Evolutionary conservation across 2,797 vertebrate species (phyloP).

Genomic region (Poeciliopsis presidionis): DNA sequence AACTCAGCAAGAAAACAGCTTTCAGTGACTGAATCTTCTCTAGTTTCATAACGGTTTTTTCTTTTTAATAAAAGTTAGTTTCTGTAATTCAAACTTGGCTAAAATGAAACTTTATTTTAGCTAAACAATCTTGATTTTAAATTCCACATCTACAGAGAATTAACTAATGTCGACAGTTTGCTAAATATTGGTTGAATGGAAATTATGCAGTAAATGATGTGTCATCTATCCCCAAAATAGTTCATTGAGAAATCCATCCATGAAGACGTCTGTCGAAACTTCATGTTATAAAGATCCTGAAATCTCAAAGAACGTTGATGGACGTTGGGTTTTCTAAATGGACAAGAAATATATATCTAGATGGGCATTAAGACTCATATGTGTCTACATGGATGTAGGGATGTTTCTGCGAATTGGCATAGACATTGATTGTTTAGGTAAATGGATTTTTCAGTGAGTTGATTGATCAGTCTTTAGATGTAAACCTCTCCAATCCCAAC

Average conservation of each 20-base stretch:
- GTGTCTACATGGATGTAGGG: too few relatives aligned
- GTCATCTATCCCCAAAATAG: neutral
- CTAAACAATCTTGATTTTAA: neutral
- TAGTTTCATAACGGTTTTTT: neutral
- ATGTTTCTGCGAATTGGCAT: too few relatives aligned
- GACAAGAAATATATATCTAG: neutral
- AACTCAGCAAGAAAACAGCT: slow-evolving; percentile 10
- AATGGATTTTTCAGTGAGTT: too few relatives aligned
- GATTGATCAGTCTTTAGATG: too few relatives aligned
- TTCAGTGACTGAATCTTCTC: slow-evolving; percentile 1
- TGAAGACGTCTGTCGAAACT: neutral
- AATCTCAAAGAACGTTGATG: neutral
- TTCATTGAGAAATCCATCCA: neutral
- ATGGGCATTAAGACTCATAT: neutral
- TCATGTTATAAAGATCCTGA: neutral
- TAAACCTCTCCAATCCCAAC: too few relatives aligned
- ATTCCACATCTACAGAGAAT: neutral
- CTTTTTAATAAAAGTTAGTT: neutral
- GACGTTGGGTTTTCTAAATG: too few relatives aligned
- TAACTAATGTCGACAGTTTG: neutral
- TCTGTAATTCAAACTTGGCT: neutral
- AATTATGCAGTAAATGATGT: neutral
- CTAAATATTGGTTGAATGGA: neutral
- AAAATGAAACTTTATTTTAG: neutral
- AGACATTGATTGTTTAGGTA: too few relatives aligned